A percentile compares a stretch with the other conserved stretches of the same genome.
phyloP scores from a whole-genome alignment of 1,140 invertebrate species.

The Teleopsis dalmanni region DNA sequence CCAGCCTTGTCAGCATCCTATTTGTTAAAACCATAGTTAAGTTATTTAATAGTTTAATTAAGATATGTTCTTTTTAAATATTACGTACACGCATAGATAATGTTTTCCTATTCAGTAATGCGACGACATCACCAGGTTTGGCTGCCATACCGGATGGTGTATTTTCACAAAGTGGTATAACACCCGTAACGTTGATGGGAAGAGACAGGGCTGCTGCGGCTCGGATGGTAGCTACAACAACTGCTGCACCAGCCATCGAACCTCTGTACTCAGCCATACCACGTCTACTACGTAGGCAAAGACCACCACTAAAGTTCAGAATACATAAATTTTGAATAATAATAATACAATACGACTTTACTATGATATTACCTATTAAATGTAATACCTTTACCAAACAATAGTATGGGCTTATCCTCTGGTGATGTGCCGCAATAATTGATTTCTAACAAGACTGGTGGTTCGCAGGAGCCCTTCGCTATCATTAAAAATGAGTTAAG shows the following conservation, averaged over 20 bases:
- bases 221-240: constrained; percentile 29
- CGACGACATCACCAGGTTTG: constrained; percentile 82
- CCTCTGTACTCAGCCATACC: constrained; percentile 79
- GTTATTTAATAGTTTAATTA: background rate
- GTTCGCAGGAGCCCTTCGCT: too few species aligned
- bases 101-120: constrained; percentile 76
- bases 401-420: too few species aligned
- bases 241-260: constrained; percentile 61
- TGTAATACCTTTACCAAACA: too few species aligned
- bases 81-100: constrained; percentile 54
- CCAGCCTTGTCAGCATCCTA: constrained; percentile 91
- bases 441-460: too few species aligned
- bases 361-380: background rate
- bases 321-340: background rate
- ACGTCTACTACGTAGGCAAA: constrained; percentile 50
- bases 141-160: constrained; percentile 74
- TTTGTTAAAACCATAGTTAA: constrained; percentile 1
- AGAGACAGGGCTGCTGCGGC: constrained; percentile 33
- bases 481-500: too few species aligned
- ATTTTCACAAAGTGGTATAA: constrained; percentile 68
- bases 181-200: constrained; percentile 23
- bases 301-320: constrained; percentile 8
- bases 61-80: background rate
- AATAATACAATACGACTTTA: background rate
- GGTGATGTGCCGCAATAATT: too few species aligned